Evolutionary conservation across 2,888 invertebrate species (phyloP), one percentile per base, ranked within the genome.

Genomic region (Ephialtes manifestator): DNA sequence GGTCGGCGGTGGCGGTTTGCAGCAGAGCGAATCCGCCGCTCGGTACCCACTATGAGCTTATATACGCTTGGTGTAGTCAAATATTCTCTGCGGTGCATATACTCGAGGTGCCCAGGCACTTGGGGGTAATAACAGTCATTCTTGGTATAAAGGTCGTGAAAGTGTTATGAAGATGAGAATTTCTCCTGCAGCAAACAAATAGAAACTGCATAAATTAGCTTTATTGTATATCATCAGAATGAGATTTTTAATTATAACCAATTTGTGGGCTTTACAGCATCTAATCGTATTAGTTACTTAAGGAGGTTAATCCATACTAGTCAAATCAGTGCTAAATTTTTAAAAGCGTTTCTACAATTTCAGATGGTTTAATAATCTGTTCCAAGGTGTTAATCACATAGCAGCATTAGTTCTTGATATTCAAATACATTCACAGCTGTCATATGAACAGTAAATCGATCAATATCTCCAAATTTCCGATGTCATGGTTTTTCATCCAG

Each of bases 1-100:
- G 65, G 43, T 31, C 65, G 70, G 81, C 71, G 74, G 65, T 39
- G 18, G 65, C 20, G 65, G 81, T 81, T 85, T 85, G 68, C 78
- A 35, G 65, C 63, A 81, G 81, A 81, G 43, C 63, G 58, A 75
- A 78, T 78, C 55, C 51, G 68, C 43, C 81, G 51, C 24, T 31
- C 48, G 60, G 63, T 18, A 11, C 65, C 43, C 20, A 39, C 65
- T 39, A 46, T 65, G 28, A 80, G 74, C 63, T 72, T 48, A 70
- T 80, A 24, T 63, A 43, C 46, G 60, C 74, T 31, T 8, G 24
- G 48, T 48, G 63, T 75, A 46, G 74, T 75, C 74, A 48, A 75
- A 75, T 75, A 75, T 75, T 75, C 63, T 65, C 65, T 65, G 74
- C 74, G 60, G 48, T 63, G 20, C 65, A 65, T 65, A 39, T 20